These are phyloP conservation scores for Melikaiella ostensackeni DNA, from an alignment of 2,888 invertebrate species.

Conservation along the genomic window DNA sequence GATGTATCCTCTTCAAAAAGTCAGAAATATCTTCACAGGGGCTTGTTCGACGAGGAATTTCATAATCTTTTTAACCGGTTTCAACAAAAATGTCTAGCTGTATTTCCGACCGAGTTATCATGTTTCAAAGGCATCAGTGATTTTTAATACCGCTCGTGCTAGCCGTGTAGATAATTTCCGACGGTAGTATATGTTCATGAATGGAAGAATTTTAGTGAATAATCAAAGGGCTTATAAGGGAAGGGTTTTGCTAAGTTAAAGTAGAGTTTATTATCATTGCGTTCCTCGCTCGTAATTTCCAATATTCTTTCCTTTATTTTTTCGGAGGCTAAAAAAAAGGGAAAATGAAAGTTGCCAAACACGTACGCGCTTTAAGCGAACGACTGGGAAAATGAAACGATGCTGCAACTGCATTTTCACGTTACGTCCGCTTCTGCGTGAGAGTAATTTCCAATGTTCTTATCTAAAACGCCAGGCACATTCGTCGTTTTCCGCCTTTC, in stretches of 20 bases:
- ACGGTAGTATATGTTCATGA: neutral
- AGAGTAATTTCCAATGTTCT: conserved; percentile 21
- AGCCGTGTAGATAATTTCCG: too few relatives aligned
- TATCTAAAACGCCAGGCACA: conserved; percentile 21
- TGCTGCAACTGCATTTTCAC: conserved; percentile 47
- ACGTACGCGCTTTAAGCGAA: conserved; percentile 15
- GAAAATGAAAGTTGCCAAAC: conserved; percentile 33
- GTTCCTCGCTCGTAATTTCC: conserved; percentile 53
- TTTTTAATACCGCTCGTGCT: too few relatives aligned
- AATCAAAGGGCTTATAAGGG: neutral
- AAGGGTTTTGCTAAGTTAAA: conserved; percentile 8
- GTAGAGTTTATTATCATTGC: conserved; percentile 48
- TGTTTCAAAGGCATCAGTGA: too few relatives aligned
- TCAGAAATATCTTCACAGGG: too few relatives aligned
- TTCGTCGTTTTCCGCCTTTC: conserved; percentile 10
- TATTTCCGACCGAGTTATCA: too few relatives aligned
- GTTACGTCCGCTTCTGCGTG: conserved; percentile 15
- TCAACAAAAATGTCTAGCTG: too few relatives aligned
- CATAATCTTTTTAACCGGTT: too few relatives aligned
- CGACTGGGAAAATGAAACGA: conserved; percentile 50
- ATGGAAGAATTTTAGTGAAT: neutral
- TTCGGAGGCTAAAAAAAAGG: conserved; percentile 42
- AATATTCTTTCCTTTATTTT: conserved; percentile 50
- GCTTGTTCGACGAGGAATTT: too few relatives aligned
- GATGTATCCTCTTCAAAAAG: too few relatives aligned